Percentiles rank a stretch among this genome's conserved stretches.
phyloP scores from a whole-genome alignment of 2,888 invertebrate genomes.

The Harmothoe impar region DNA sequence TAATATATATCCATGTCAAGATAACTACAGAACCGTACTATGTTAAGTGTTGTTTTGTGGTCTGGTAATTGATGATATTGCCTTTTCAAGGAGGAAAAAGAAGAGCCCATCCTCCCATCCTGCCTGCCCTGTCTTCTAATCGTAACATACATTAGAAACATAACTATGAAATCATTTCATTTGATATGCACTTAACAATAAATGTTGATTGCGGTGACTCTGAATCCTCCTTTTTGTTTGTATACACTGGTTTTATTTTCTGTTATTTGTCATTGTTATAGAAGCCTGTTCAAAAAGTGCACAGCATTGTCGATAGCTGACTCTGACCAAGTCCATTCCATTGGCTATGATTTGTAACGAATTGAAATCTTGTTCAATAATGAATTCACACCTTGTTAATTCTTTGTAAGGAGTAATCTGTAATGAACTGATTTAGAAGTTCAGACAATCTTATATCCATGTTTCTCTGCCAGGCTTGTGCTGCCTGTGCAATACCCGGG shows the following conservation, averaged over 20 bases:
- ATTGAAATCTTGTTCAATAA: neutral
- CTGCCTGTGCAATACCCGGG: constrained; percentile 16
- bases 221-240: constrained; percentile 5
- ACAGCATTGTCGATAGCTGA: constrained; percentile 44
- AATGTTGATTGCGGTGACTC: constrained; percentile 33
- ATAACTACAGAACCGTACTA: neutral
- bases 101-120: constrained; percentile 43
- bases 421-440: neutral
- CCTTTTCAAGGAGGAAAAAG: neutral
- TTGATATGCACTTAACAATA: constrained; percentile 51
- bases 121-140: neutral
- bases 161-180: constrained; percentile 6
- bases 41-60: constrained; percentile 42
- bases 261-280: constrained; percentile 30
- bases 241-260: constrained; percentile 54
- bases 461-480: neutral
- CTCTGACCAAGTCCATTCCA: constrained; percentile 51
- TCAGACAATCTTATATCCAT: neutral
- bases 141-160: neutral
- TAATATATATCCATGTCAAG: neutral
- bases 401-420: neutral
- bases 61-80: neutral
- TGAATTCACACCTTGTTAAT: neutral
- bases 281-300: constrained; percentile 36
- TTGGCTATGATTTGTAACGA: neutral